Evolutionary conservation across 2,797 vertebrate species (phyloP).

Genomic region (Chelmon rostratus): DNA sequence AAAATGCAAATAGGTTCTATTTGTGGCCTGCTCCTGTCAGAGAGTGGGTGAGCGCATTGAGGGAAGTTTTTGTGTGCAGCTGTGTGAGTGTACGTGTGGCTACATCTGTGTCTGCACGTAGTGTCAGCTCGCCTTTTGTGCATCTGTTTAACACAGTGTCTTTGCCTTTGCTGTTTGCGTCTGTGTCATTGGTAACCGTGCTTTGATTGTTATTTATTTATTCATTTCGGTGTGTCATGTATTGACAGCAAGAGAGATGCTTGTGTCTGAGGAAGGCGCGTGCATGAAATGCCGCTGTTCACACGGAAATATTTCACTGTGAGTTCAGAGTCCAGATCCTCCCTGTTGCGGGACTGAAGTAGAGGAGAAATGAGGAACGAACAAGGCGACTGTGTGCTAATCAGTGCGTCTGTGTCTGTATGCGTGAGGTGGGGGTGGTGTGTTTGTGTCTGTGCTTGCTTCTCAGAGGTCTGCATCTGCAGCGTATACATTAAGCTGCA

Average conservation of each 20-base stretch:
- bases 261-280: slow-evolving; percentile 28
- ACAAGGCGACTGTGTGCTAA: slow-evolving; percentile 23
- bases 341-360: slow-evolving; percentile 20
- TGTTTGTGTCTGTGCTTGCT: neutral
- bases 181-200: slow-evolving; percentile 48
- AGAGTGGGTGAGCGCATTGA: slow-evolving; percentile 65
- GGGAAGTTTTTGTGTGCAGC: slow-evolving; percentile 62
- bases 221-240: slow-evolving; percentile 23
- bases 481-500: neutral
- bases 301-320: slow-evolving; percentile 19
- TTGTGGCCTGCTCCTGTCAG: slow-evolving; percentile 75
- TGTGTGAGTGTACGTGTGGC: slow-evolving; percentile 35
- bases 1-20: slow-evolving; percentile 84
- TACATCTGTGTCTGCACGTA: slow-evolving; percentile 24
- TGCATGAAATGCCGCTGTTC: slow-evolving; percentile 8
- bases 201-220: slow-evolving; percentile 9
- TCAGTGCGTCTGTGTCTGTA: slow-evolving; percentile 2
- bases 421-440: neutral
- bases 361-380: slow-evolving; percentile 20
- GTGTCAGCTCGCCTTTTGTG: slow-evolving; percentile 43
- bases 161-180: slow-evolving; percentile 27
- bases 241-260: slow-evolving; percentile 26
- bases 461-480: slow-evolving; percentile 4
- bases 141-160: slow-evolving; percentile 44
- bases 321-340: slow-evolving; percentile 37